phyloP scores from a whole-genome alignment of 1,140 invertebrate species.

The Sarcophaga peregrina region DNA sequence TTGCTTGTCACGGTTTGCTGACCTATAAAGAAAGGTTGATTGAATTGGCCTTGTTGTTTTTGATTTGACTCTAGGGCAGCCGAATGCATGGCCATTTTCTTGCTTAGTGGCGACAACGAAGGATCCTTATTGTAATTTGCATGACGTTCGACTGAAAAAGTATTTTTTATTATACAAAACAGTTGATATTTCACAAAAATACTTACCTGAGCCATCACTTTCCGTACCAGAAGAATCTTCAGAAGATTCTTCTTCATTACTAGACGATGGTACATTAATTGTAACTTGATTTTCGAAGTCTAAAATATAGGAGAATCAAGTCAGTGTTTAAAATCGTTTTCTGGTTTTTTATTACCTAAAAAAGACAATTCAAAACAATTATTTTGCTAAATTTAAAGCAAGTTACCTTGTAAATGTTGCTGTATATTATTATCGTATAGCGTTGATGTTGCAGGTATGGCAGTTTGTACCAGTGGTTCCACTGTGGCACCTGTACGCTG shows the following conservation, averaged over 20 bases:
- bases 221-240: slow-evolving; percentile 14
- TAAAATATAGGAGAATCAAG: background rate
- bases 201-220: slow-evolving; percentile 8
- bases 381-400: background rate
- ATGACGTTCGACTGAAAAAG: background rate
- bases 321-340: background rate
- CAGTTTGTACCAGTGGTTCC: background rate
- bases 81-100: slow-evolving; percentile 74
- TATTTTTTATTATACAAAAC: background rate
- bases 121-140: slow-evolving; percentile 69
- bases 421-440: background rate
- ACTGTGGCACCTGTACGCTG: slow-evolving; percentile 43
- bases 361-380: background rate
- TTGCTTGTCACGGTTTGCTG: slow-evolving; percentile 68
- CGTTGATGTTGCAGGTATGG: background rate
- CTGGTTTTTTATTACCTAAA: background rate
- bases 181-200: background rate
- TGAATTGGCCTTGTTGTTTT: slow-evolving; percentile 69
- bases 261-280: background rate
- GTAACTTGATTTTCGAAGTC: background rate
- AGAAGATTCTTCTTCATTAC: slow-evolving; percentile 6
- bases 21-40: slow-evolving; percentile 68
- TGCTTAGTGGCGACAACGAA: slow-evolving; percentile 82
- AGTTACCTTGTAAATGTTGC: background rate
- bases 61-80: slow-evolving; percentile 63